Evolutionary conservation across 2,113 vertebrate genomes (phyloP).

Genomic region (Phalacrocorax pelagicus): DNA sequence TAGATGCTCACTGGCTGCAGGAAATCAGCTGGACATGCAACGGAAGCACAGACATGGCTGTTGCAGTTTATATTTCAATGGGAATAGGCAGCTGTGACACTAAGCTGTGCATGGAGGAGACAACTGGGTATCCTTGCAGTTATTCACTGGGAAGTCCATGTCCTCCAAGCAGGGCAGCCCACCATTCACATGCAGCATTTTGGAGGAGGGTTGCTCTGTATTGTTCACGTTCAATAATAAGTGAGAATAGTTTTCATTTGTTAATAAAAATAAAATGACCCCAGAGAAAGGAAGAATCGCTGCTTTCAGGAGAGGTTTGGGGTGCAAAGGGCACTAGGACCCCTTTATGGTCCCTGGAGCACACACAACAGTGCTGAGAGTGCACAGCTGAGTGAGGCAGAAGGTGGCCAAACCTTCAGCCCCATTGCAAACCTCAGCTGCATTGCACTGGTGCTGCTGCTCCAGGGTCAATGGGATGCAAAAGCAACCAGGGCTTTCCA

Average conservation of each 20-base stretch:
- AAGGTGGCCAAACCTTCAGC: not conserved
- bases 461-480: not conserved
- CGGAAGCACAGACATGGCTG: not conserved
- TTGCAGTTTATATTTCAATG: not conserved
- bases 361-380: not conserved
- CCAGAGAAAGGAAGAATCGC: not conserved
- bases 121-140: not conserved
- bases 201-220: not conserved
- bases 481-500: not conserved
- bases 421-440: not conserved
- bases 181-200: rapidly evolving
- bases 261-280: not conserved
- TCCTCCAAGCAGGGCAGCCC: not conserved
- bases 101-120: not conserved
- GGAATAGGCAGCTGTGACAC: not conserved
- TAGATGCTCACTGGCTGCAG: rapidly evolving
- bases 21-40: not conserved
- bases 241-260: not conserved
- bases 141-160: not conserved
- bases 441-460: not conserved
- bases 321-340: not conserved
- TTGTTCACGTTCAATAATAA: not conserved
- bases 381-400: not conserved
- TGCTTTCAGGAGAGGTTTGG: not conserved
- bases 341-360: not conserved